phyloP scores from a whole-genome alignment of 2,888 invertebrate species.

The Euplexia lucipara region DNA sequence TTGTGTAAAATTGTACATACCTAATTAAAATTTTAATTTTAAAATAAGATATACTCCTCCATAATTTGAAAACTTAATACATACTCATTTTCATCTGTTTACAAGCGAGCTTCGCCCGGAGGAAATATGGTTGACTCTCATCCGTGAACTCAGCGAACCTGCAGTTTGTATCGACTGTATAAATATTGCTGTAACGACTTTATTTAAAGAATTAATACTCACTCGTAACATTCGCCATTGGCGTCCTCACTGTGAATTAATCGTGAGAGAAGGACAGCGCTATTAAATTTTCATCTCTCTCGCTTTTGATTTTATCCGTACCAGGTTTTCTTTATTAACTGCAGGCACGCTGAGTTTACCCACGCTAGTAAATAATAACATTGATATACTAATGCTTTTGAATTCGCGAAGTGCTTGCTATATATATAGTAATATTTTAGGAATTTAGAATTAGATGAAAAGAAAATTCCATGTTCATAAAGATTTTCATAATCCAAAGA shows the following conservation, averaged over 20 bases:
- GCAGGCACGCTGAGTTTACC: slow-evolving; percentile 12
- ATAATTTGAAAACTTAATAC: slow-evolving; percentile 17
- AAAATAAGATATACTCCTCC: background rate
- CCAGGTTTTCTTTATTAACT: slow-evolving; percentile 6
- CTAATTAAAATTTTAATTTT: slow-evolving; percentile 7
- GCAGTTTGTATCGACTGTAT: slow-evolving; percentile 23
- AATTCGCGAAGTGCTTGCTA: background rate
- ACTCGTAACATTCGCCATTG: slow-evolving; percentile 19
- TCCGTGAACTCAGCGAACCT: slow-evolving; percentile 39
- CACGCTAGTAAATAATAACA: slow-evolving; percentile 10
- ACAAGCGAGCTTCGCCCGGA: background rate
- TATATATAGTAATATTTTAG: background rate
- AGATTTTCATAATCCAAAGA: background rate
- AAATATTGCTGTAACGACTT: slow-evolving; percentile 33
- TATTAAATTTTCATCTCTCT: slow-evolving; percentile 14
- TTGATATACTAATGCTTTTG: slow-evolving; percentile 8
- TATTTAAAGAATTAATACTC: slow-evolving; percentile 49
- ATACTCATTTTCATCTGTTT: slow-evolving; percentile 11
- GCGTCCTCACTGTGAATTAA: slow-evolving; percentile 26
- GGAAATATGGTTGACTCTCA: slow-evolving; percentile 14
- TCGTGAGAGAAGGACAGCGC: slow-evolving; percentile 21
- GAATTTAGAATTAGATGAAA: no score
- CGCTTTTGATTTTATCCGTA: slow-evolving; percentile 1
- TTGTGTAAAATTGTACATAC: slow-evolving; percentile 5
- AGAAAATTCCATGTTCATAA: background rate